phyloP scores from a whole-genome alignment of 2,113 vertebrate species.

The Larimichthys crocea region DNA sequence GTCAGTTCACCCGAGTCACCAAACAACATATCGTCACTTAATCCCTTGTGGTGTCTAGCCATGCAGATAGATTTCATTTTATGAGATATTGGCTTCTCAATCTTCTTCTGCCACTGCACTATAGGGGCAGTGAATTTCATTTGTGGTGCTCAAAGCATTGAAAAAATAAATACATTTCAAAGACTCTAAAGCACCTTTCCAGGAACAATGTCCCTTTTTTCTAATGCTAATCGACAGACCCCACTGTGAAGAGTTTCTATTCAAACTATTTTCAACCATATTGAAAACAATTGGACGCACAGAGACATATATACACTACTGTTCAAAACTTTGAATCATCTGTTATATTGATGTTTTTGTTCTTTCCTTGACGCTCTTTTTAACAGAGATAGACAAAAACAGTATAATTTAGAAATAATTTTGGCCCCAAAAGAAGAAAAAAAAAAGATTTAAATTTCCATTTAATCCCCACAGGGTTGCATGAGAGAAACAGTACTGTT shows the following conservation, averaged over 20 bases:
- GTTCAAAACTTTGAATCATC: no score
- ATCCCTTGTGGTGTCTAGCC: neutral
- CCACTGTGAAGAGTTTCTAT: conserved; percentile 7
- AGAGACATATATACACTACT: no score
- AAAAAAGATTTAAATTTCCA: no score
- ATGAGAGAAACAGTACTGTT: no score
- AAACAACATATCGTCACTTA: neutral
- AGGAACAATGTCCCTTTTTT: conserved; percentile 12
- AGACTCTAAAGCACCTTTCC: conserved; percentile 21
- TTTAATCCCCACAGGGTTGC: no score
- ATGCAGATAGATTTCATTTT: conserved; percentile 4
- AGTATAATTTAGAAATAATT: no score
- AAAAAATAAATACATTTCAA: conserved; percentile 2
- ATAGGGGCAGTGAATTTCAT: conserved; percentile 19
- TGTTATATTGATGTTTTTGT: no score
- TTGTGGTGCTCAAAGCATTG: conserved; percentile 10
- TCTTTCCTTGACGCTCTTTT: no score
- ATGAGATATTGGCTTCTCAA: conserved; percentile 11
- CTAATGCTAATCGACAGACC: conserved; percentile 23
- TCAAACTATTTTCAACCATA: neutral
- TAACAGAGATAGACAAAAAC: no score
- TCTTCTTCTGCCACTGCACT: neutral
- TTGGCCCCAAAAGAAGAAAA: no score
- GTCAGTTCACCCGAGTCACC: neutral
- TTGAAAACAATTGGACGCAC: neutral